Evolutionary conservation across 2,797 vertebrate genomes (phyloP).

Genomic region (Gallinago nigripennis): DNA sequence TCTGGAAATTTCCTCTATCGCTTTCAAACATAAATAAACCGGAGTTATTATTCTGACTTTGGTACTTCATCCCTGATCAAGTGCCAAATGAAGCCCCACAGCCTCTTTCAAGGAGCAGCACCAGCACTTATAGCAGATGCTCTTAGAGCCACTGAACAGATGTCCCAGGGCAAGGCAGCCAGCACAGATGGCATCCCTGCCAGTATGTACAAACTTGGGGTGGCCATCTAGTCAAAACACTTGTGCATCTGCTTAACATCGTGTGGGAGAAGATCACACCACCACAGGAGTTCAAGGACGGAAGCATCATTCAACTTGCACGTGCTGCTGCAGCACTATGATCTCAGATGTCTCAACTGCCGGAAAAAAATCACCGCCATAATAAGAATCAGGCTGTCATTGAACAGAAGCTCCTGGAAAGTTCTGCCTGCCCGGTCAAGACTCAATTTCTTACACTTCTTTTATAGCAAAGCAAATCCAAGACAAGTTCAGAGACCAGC

Average conservation of each 20-base stretch:
- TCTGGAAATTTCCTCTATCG: neutral
- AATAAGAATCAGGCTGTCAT: neutral
- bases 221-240: slow-evolving; percentile 49
- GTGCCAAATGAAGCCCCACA: slow-evolving; percentile 46
- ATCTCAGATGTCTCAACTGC: neutral
- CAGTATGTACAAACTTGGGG: slow-evolving; percentile 53
- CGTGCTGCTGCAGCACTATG: fast-evolving
- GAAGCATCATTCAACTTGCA: neutral
- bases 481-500: neutral
- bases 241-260: neutral
- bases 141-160: slow-evolving; percentile 53
- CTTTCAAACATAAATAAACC: slow-evolving; percentile 13
- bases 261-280: slow-evolving; percentile 7
- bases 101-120: slow-evolving; percentile 37
- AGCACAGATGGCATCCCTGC: slow-evolving; percentile 54
- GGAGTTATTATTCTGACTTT: neutral
- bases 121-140: slow-evolving; percentile 45
- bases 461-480: neutral
- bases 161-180: slow-evolving; percentile 64
- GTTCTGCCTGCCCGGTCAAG: neutral
- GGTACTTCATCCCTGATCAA: slow-evolving; percentile 23
- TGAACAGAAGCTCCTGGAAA: neutral
- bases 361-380: neutral
- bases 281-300: neutral
- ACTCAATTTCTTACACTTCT: neutral